These are phyloP conservation scores for Lacanobia oleracea DNA, from an alignment of 2,888 invertebrate genomes.

Conservation along the genomic window DNA sequence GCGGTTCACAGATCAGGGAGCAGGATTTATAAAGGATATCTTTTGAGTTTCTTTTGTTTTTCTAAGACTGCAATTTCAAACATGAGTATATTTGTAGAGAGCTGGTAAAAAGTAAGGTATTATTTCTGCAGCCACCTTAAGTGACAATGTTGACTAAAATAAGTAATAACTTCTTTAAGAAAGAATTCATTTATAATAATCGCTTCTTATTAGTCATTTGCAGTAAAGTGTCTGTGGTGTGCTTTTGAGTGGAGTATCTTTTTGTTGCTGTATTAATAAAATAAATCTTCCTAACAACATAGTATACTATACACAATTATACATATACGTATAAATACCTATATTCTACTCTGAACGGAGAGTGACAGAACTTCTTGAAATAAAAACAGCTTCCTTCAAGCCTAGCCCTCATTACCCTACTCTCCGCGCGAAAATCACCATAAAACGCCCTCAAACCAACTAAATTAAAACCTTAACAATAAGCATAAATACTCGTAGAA, in stretches of 20 bases:
- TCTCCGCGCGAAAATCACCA: constrained; percentile 32
- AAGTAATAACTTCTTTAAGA: neutral
- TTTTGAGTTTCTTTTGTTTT: constrained; percentile 5
- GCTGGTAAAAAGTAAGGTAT: neutral
- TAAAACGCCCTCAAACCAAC: constrained; percentile 27
- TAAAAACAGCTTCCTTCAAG: neutral
- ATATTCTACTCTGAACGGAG: too few relatives aligned
- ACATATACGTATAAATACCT: too few relatives aligned
- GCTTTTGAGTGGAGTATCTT: too few relatives aligned
- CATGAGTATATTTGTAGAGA: neutral
- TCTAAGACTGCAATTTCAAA: neutral
- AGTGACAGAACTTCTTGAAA: neutral
- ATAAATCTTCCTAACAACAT: too few relatives aligned
- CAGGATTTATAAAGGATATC: constrained; percentile 18
- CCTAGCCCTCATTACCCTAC: neutral
- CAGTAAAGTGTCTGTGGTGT: too few relatives aligned
- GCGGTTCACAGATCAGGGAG: constrained; percentile 21
- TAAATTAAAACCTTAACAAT: constrained; percentile 62
- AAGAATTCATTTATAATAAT: neutral
- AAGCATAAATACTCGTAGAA: constrained; percentile 61
- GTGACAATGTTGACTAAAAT: too few relatives aligned
- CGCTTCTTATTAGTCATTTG: too few relatives aligned
- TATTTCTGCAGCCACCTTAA: neutral
- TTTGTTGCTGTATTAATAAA: too few relatives aligned
- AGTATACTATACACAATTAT: too few relatives aligned